Base-by-base conservation (phyloP, 2,888 invertebrate genomes). In the Syritta pipiens region DNA sequence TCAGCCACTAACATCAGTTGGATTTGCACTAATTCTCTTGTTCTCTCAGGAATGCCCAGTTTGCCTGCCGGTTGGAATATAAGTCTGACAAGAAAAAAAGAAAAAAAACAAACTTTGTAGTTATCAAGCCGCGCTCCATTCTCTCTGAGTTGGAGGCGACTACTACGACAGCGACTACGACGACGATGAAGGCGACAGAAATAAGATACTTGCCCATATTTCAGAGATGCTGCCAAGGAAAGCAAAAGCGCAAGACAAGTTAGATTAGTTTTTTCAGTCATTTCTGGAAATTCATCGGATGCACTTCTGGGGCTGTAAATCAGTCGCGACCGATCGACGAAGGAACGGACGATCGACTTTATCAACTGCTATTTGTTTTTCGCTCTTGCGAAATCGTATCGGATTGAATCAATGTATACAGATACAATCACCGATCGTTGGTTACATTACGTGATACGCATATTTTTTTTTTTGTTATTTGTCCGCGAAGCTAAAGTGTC, bases 271-370 rank as follows among this genome's bases (percentile, higher is more conserved):
- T 79, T 79, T 79, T 79, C 79, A 79, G 79, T 79, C 79, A 79
- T 79, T 79, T 79, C 79, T 79, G 79, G 79, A 79, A 79, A 79
- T 79, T 74, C 79, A 79, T 79, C 74, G 60, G 79, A 79, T 79
- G 79, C 79, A 79, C 79, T 79, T 79, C 79, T 74, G 55, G 67
- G 51, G 74, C 30, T 74, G 57, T 79, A 79, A 74, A 79, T 79
- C 67, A 79, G 37, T 74, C 55, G 40, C 24, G 30, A 60, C 20
- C 24, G 17, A 7, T 30, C 72, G 42, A 26, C 9, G n/a, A n/a
- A n/a, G n/a, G n/a, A n/a, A n/a, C n/a, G 6, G 17, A 40, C 9
- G 35, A 62, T 46, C 30, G 17, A 60, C 32, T 69, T 68, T 68
- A 40, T 60, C 51, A 59, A 51, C 26, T 26, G 44, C 24, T 55